phyloP scores from a whole-genome alignment of 2,113 vertebrate genomes.

The Bucco capensis region DNA sequence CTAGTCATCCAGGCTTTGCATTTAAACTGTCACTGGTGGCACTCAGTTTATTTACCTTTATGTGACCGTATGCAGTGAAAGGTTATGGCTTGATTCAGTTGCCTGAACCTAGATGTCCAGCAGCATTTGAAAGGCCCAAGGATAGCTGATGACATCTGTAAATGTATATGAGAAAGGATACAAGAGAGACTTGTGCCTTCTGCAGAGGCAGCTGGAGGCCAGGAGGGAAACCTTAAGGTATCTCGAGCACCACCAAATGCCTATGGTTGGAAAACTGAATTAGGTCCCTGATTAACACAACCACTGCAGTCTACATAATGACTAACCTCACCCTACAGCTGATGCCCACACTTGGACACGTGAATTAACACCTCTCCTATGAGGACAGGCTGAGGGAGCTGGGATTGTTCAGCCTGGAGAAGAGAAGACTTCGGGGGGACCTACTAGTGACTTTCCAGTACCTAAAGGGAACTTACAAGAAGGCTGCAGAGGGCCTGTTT shows the following conservation, averaged over 20 bases:
- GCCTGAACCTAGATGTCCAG: not conserved
- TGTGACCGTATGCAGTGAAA: not conserved
- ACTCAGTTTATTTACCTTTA: not conserved
- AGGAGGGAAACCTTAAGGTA: not conserved
- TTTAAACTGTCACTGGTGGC: not conserved
- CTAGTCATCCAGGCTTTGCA: not conserved
- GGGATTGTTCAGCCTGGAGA: no score
- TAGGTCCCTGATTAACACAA: accelerated
- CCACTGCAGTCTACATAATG: accelerated
- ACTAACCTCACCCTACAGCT: not conserved
- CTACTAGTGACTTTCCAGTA: no score
- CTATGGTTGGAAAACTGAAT: not conserved
- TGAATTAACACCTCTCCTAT: not conserved
- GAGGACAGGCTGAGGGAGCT: no score
- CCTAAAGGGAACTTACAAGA: no score
- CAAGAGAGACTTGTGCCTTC: not conserved
- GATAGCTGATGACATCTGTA: not conserved
- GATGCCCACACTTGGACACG: not conserved
- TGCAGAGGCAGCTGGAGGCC: not conserved
- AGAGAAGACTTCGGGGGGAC: no score
- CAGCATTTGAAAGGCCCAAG: not conserved
- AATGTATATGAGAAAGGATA: not conserved
- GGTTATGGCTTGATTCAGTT: not conserved
- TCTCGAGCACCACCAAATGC: not conserved
- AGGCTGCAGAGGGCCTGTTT: no score